These are phyloP conservation scores for Drosophila ananassae DNA, from an alignment of 1,140 invertebrate genomes.

Conservation along the genomic window DNA sequence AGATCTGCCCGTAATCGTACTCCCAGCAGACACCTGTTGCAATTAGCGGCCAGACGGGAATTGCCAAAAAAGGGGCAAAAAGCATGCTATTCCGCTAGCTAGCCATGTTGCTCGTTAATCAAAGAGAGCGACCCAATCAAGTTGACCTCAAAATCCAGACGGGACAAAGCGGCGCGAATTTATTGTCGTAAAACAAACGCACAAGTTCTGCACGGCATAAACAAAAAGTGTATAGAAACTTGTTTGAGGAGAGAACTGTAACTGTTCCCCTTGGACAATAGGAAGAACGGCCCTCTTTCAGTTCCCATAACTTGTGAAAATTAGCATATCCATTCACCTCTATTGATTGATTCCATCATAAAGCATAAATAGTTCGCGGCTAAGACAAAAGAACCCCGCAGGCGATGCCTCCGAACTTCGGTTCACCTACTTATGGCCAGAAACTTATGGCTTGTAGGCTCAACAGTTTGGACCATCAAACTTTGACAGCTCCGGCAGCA, in stretches of 20 bases:
- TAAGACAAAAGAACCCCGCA: conserved; percentile 38
- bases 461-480: conserved; percentile 44
- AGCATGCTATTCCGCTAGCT: conserved; percentile 21
- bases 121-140: conserved; percentile 55
- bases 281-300: conserved; percentile 22
- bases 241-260: conserved; percentile 25
- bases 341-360: conserved; percentile 53
- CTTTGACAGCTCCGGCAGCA: conserved; percentile 53
- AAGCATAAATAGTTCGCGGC: conserved; percentile 34
- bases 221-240: conserved; percentile 16
- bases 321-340: conserved; percentile 26
- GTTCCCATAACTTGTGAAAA: conserved; percentile 9
- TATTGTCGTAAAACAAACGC: conserved; percentile 46
- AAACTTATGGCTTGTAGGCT: background rate
- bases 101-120: conserved; percentile 54
- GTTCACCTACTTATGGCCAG: conserved; percentile 37
- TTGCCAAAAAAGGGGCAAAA: conserved; percentile 45
- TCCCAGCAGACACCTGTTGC: conserved; percentile 47
- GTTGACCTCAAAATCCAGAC: conserved; percentile 57
- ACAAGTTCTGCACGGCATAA: conserved; percentile 51
- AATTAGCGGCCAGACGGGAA: conserved; percentile 48
- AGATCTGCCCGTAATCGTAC: conserved; percentile 4
- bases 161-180: conserved; percentile 58
- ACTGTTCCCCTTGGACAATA: conserved; percentile 46
- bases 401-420: conserved; percentile 24